These are phyloP conservation scores for Micrasema minimum DNA, from an alignment of 1,140 invertebrate genomes.

Conservation along the genomic window DNA sequence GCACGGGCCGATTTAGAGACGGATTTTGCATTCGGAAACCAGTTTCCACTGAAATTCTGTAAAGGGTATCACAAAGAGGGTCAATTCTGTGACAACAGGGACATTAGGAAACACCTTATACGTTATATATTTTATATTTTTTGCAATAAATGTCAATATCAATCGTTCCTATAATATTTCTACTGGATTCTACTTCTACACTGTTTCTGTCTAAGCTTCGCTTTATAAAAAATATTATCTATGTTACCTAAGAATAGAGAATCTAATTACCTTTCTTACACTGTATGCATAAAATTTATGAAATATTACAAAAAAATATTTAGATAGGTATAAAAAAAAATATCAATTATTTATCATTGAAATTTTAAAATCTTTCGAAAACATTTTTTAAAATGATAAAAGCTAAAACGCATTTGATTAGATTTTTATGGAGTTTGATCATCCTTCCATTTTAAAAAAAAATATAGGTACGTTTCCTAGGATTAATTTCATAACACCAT, in stretches of 20 bases:
- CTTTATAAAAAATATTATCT: neutral
- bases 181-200: neutral
- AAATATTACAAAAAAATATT: too few species aligned
- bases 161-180: neutral
- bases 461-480: too few species aligned
- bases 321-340: too few species aligned
- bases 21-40: constrained; percentile 26
- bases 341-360: too few species aligned
- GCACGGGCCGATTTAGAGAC: constrained; percentile 1
- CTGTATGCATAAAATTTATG: neutral
- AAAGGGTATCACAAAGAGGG: neutral
- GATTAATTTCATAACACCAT: too few species aligned
- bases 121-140: neutral
- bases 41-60: constrained; percentile 7
- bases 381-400: too few species aligned
- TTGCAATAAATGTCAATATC: neutral
- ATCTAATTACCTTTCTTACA: neutral
- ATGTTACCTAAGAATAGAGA: neutral
- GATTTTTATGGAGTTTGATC: too few species aligned
- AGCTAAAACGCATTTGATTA: too few species aligned
- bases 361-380: too few species aligned
- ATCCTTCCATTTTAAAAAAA: too few species aligned
- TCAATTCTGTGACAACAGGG: constrained; percentile 1
- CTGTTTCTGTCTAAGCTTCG: neutral
- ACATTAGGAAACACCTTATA: neutral